Evolutionary conservation across 1,140 invertebrate species (phyloP).

Genomic region (Trialeurodes vaporariorum): DNA sequence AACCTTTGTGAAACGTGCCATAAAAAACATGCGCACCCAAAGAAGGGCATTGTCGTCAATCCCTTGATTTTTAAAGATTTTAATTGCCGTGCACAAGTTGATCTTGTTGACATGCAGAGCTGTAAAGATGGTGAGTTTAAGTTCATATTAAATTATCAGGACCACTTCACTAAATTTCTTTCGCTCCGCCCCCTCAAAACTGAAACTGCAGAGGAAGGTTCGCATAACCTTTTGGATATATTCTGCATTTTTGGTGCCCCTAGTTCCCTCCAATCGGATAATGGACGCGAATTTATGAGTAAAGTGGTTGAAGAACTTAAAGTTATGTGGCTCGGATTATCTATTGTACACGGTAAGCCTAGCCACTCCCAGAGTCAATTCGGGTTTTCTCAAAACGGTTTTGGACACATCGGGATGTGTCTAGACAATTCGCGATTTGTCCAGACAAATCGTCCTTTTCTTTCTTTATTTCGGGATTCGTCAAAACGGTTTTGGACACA

Average conservation of each 20-base stretch:
- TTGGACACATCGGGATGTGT: too few species aligned
- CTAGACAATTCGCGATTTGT: too few species aligned
- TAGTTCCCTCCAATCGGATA: conserved; percentile 31
- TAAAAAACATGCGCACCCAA: conserved; percentile 14
- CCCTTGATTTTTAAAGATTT: conserved; percentile 29
- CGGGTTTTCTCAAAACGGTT: too few species aligned
- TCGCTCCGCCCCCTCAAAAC: conserved; percentile 27
- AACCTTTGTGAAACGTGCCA: conserved; percentile 10
- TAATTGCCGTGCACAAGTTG: conserved; percentile 35
- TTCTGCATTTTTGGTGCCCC: conserved; percentile 33
- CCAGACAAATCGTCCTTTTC: too few species aligned
- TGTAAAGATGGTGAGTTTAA: conserved; percentile 33
- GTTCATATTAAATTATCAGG: conserved; percentile 38
- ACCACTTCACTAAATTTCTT: conserved; percentile 39
- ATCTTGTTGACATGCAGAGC: conserved; percentile 37
- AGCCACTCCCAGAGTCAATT: conserved; percentile 30
- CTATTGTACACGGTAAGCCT: conserved; percentile 32
- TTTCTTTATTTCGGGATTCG: too few species aligned
- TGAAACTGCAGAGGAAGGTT: conserved; percentile 23
- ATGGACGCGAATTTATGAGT: conserved; percentile 34
- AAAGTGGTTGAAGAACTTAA: conserved; percentile 28
- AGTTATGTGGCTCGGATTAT: conserved; percentile 33
- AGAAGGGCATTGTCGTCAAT: conserved; percentile 29
- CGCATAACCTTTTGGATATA: conserved; percentile 21
- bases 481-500: too few species aligned